Conservation (phyloP, 2,113 vertebrate genomes). For the Hystrix brachyura region DNA sequence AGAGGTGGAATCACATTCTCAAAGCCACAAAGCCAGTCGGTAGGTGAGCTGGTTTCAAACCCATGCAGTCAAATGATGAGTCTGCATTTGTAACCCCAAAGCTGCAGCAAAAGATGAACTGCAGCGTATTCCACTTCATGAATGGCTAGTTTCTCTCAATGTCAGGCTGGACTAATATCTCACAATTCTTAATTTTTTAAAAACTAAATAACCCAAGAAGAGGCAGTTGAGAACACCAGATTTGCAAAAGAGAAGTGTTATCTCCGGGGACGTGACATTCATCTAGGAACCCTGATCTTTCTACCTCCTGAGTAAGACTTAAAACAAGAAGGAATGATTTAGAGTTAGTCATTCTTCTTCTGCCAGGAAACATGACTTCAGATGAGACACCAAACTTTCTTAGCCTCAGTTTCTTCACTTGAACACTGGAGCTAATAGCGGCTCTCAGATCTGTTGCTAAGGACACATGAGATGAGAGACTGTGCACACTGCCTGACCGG, state of each 20-base stretch:
- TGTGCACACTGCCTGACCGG: background rate
- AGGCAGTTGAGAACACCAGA: conserved; percentile 7
- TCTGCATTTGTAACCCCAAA: background rate
- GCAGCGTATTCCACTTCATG: background rate
- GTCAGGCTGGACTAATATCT: background rate
- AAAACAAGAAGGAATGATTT: background rate
- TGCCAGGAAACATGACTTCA: background rate
- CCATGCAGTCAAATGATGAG: background rate
- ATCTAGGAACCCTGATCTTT: background rate
- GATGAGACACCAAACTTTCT: background rate
- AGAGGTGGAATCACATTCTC: background rate
- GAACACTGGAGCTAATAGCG: background rate
- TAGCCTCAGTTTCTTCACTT: background rate
- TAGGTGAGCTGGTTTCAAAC: background rate
- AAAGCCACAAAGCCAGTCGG: background rate
- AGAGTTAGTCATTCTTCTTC: background rate
- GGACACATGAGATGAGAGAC: background rate
- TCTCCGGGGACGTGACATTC: background rate
- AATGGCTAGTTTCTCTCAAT: background rate
- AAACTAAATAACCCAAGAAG: background rate
- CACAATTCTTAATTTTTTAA: background rate
- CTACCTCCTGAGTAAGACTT: background rate
- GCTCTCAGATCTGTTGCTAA: background rate
- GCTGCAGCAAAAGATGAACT: background rate
- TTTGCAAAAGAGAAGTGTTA: background rate